Evolutionary conservation across 1,140 invertebrate genomes (phyloP).

Genomic region (Pseudomyrmex concolor): DNA sequence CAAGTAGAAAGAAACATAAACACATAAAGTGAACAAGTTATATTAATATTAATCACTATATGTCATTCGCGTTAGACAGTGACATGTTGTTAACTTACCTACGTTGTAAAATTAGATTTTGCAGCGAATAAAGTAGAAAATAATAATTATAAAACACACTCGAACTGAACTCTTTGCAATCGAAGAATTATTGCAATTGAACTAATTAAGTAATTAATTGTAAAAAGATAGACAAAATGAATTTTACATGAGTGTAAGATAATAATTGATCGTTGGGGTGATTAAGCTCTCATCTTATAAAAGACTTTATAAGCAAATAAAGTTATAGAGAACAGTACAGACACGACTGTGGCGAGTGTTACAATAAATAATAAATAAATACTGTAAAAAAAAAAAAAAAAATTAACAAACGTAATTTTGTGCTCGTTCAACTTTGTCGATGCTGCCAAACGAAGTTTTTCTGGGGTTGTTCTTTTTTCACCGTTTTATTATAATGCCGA

Average conservation of each 20-base stretch:
- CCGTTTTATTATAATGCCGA: slow-evolving; percentile 8
- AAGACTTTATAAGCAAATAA: slow-evolving; percentile 38
- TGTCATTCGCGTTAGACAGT: slow-evolving; percentile 1
- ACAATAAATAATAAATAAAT: slow-evolving; percentile 31
- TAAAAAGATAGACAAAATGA: background rate
- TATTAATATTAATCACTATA: slow-evolving; percentile 1
- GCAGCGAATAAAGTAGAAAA: background rate
- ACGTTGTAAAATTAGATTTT: slow-evolving; percentile 38
- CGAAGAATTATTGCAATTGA: slow-evolving; percentile 35
- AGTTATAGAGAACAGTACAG: slow-evolving; percentile 10
- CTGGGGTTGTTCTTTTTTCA: slow-evolving; percentile 10
- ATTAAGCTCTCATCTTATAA: slow-evolving; percentile 21
- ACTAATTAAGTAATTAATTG: slow-evolving; percentile 31
- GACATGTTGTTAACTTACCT: slow-evolving; percentile 39
- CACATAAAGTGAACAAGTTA: slow-evolving; percentile 28
- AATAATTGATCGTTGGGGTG: background rate
- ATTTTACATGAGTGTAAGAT: slow-evolving; percentile 38
- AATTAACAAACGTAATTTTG: slow-evolving; percentile 2
- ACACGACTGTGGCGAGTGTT: slow-evolving; percentile 15
- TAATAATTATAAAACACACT: background rate
- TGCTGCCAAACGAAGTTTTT: slow-evolving; percentile 20
- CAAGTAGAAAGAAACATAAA: background rate
- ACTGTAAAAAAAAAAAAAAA: slow-evolving; percentile 36
- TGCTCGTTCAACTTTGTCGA: slow-evolving; percentile 24
- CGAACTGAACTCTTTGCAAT: slow-evolving; percentile 27